A percentile compares a stretch with the other conserved stretches of the same genome.
These are phyloP conservation scores for Drosophila sulfurigaster DNA, from an alignment of 1,140 invertebrate genomes.

Conservation along the genomic window DNA sequence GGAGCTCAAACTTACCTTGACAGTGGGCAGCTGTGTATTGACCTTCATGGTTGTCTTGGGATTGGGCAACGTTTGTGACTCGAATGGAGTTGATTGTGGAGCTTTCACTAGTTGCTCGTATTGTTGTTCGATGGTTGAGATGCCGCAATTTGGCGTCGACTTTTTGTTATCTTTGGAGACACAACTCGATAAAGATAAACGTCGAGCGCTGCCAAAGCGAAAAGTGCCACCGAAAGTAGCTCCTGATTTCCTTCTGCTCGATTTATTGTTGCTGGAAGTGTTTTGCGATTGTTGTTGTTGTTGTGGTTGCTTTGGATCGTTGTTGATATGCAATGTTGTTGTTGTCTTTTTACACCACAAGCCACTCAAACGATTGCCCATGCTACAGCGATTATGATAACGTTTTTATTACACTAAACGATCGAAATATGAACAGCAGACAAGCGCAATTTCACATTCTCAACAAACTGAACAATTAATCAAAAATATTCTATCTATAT, in stretches of 20 bases:
- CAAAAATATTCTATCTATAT: neutral
- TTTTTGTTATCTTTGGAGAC: conserved; percentile 63
- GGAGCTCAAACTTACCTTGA: conserved; percentile 44
- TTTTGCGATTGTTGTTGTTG: conserved; percentile 10
- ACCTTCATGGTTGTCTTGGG: conserved; percentile 46
- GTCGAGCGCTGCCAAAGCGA: conserved; percentile 69
- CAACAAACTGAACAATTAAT: neutral
- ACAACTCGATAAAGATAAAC: conserved; percentile 69
- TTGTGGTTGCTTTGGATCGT: conserved; percentile 25
- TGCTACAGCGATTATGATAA: conserved; percentile 46
- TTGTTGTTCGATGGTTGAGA: conserved; percentile 41
- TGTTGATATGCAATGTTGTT: conserved; percentile 68
- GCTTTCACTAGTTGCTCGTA: conserved; percentile 29
- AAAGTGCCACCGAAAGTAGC: conserved; percentile 60
- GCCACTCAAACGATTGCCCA: conserved; percentile 83
- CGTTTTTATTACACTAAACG: neutral
- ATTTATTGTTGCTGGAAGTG: conserved; percentile 48
- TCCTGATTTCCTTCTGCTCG: conserved; percentile 53
- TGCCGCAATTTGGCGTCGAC: conserved; percentile 3
- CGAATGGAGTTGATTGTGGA: neutral
- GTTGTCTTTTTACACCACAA: conserved; percentile 83
- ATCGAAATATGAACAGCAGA: neutral
- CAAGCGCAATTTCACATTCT: neutral
- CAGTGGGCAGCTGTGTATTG: conserved; percentile 44
- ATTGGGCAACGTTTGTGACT: conserved; percentile 21